These are phyloP conservation scores for Chelon labrosus DNA, from an alignment of 2,797 vertebrate species.

Conservation along the genomic window DNA sequence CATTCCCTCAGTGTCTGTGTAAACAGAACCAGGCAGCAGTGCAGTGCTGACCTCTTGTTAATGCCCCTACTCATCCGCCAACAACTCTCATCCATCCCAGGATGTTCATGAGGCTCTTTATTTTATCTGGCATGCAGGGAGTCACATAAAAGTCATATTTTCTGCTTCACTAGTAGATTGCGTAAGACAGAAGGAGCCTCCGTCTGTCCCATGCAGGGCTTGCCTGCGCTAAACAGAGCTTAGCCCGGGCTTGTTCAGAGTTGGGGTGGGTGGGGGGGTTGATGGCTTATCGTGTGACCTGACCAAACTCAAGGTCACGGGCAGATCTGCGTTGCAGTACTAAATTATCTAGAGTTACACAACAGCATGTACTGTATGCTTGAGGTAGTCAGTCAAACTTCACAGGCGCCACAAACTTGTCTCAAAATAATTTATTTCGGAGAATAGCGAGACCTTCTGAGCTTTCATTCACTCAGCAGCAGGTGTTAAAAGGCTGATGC, in stretches of 20 bases:
- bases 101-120: slow-evolving; percentile 45
- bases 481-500: not conserved
- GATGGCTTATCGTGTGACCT: slow-evolving; percentile 32
- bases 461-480: slow-evolving; percentile 1
- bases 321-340: slow-evolving; percentile 4
- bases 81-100: slow-evolving; percentile 23
- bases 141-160: slow-evolving; percentile 50
- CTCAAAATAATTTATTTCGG: not conserved
- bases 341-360: slow-evolving; percentile 1
- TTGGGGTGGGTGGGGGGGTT: not conserved
- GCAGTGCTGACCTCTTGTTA: slow-evolving; percentile 16
- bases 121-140: slow-evolving; percentile 44
- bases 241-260: slow-evolving; percentile 11
- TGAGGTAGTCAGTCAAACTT: not conserved
- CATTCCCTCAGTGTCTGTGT: not conserved
- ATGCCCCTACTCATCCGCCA: slow-evolving; percentile 19
- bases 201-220: slow-evolving; percentile 65
- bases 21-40: slow-evolving; percentile 4
- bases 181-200: slow-evolving; percentile 62
- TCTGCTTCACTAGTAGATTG: slow-evolving; percentile 53
- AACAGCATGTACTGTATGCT: not conserved
- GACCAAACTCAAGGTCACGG: slow-evolving; percentile 19
- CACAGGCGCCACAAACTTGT: not conserved
- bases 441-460: not conserved
- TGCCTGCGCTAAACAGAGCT: slow-evolving; percentile 39